A percentile compares a stretch with the other conserved stretches of the same genome.
Conservation (phyloP, 2,888 invertebrate genomes). For the Spodoptera littoralis region DNA sequence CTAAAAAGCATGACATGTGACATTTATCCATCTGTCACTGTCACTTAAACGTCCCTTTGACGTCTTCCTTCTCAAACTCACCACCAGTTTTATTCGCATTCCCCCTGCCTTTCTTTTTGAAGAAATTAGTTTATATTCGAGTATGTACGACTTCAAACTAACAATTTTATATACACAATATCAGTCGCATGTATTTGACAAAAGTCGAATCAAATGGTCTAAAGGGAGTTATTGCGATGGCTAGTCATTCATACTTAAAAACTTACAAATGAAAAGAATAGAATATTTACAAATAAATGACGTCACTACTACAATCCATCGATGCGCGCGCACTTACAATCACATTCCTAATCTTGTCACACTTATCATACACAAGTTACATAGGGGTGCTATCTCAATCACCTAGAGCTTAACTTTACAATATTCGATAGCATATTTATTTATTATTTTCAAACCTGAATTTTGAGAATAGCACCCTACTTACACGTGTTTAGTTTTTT, state of each 20-base stretch:
- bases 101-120: neutral
- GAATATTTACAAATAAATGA: constrained; percentile 39
- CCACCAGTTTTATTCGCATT: neutral
- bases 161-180: constrained; percentile 44
- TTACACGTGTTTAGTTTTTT: constrained; percentile 43
- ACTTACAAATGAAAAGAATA: constrained; percentile 6
- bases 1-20: constrained; percentile 25
- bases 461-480: constrained; percentile 55
- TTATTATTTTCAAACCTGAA: constrained; percentile 29
- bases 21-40: neutral
- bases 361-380: constrained; percentile 47
- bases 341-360: constrained; percentile 54
- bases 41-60: constrained; percentile 1
- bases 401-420: constrained; percentile 25
- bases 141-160: constrained; percentile 23
- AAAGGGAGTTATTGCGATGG: constrained; percentile 1
- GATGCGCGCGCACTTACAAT: constrained; percentile 40
- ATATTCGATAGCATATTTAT: constrained; percentile 30
- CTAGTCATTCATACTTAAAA: constrained; percentile 1
- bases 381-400: constrained; percentile 48
- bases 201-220: constrained; percentile 31
- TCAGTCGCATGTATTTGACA: constrained; percentile 46
- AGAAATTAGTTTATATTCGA: constrained; percentile 1
- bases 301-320: constrained; percentile 9
- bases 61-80: constrained; percentile 20